These are phyloP conservation scores for Littorina saxatilis DNA, from an alignment of 1,140 invertebrate genomes.

Conservation along the genomic window DNA sequence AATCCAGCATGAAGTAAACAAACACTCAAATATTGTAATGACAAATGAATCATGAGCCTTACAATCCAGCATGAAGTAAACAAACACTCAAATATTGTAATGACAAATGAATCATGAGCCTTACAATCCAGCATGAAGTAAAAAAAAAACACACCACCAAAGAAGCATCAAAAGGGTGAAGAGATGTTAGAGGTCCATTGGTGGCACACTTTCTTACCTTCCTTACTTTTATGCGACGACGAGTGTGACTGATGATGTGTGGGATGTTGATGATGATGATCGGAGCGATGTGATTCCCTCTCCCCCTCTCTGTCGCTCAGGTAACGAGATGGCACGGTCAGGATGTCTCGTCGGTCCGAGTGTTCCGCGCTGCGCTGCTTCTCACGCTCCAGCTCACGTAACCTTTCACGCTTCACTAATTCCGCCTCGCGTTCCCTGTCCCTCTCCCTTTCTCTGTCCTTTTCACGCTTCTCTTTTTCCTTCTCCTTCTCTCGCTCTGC, in stretches of 20 bases:
- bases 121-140: not conserved
- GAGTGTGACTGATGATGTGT: not conserved
- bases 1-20: no score
- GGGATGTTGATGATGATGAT: conserved; percentile 1
- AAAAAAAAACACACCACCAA: not conserved
- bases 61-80: no score
- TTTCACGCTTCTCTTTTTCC: conserved; percentile 47
- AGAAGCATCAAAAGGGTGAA: not conserved
- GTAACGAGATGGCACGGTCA: conserved; percentile 28
- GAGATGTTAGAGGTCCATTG: not conserved
- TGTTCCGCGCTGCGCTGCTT: conserved; percentile 36
- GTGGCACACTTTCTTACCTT: not conserved
- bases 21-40: no score
- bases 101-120: no score
- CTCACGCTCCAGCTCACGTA: conserved; percentile 49
- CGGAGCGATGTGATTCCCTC: not conserved
- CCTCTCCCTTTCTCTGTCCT: conserved; percentile 59
- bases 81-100: no score
- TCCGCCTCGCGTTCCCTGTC: conserved; percentile 55
- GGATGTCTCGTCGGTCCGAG: conserved; percentile 21
- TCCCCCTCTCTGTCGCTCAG: conserved; percentile 8
- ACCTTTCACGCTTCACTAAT: conserved; percentile 55
- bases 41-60: no score
- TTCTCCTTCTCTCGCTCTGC: conserved; percentile 53
- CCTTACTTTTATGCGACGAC: not conserved